Evolutionary conservation across 2,797 vertebrate species (phyloP).

Genomic region (Diplodus sargus): DNA sequence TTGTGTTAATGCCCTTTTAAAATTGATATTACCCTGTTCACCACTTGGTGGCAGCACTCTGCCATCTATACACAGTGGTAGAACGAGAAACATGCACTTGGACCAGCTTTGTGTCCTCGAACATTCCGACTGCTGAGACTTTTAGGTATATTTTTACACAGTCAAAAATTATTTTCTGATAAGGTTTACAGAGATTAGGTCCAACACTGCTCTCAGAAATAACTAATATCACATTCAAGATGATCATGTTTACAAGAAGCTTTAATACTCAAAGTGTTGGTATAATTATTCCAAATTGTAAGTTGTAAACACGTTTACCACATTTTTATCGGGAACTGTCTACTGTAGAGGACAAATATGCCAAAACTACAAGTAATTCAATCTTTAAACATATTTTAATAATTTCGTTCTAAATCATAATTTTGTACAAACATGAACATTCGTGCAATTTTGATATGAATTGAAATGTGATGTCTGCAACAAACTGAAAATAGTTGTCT

Average conservation of each 20-base stretch:
- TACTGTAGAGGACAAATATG: constrained; percentile 45
- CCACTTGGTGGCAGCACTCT: constrained; percentile 77
- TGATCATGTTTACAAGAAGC: constrained; percentile 49
- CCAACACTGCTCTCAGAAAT: constrained; percentile 20
- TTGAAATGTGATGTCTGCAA: constrained; percentile 54
- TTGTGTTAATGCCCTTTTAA: constrained; percentile 30
- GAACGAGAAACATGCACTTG: background rate
- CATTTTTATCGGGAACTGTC: constrained; percentile 46
- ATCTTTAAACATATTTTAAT: constrained; percentile 19
- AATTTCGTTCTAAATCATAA: constrained; percentile 32
- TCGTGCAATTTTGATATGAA: constrained; percentile 61
- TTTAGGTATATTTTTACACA: constrained; percentile 4
- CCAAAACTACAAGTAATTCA: constrained; percentile 52
- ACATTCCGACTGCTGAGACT: constrained; percentile 14
- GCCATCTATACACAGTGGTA: constrained; percentile 20
- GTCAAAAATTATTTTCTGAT: constrained; percentile 4
- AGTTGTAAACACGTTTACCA: constrained; percentile 54
- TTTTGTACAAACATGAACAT: constrained; percentile 55
- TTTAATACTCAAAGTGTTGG: constrained; percentile 24
- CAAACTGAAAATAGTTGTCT: constrained; percentile 55
- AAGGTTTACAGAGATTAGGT: constrained; percentile 36
- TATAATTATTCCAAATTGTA: constrained; percentile 35
- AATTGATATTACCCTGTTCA: constrained; percentile 15
- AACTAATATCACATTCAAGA: constrained; percentile 18
- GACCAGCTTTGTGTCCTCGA: background rate